phyloP scores from a whole-genome alignment of 2,113 vertebrate genomes.

The Melanerpes aurifrons region DNA sequence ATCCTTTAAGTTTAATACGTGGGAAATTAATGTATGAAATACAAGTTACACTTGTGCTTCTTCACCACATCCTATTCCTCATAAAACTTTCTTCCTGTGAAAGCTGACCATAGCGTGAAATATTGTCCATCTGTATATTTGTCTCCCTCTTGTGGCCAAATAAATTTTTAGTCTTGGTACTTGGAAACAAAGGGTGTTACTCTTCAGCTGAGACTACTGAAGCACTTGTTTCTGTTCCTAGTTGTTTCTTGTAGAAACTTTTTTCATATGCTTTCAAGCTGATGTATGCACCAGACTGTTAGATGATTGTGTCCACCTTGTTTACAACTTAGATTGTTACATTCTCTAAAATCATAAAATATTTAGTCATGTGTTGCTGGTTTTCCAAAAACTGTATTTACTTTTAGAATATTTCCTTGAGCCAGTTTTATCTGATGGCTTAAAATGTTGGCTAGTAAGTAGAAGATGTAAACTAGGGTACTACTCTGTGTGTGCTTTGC shows the following conservation, averaged over 20 bases:
- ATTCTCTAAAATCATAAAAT: background rate
- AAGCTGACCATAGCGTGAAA: background rate
- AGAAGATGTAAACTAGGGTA: background rate
- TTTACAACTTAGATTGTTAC: background rate
- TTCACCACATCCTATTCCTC: background rate
- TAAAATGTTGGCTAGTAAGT: background rate
- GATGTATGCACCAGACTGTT: background rate
- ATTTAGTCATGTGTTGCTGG: background rate
- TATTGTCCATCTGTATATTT: background rate
- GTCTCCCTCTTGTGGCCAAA: slow-evolving; percentile 52
- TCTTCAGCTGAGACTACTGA: background rate
- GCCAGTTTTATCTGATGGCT: background rate
- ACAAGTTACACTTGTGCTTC: background rate
- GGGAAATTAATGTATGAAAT: background rate
- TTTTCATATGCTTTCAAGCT: background rate
- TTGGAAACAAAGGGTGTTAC: background rate
- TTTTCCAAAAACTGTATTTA: background rate
- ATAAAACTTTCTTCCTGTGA: background rate
- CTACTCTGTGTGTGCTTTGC: background rate
- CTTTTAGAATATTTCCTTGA: background rate
- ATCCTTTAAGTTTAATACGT: background rate
- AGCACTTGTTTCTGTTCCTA: background rate
- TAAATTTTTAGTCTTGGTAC: background rate
- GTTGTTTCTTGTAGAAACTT: background rate
- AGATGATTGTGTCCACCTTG: background rate